Base-by-base conservation (phyloP, 2,113 vertebrate species). In the Plotosus lineatus region DNA sequence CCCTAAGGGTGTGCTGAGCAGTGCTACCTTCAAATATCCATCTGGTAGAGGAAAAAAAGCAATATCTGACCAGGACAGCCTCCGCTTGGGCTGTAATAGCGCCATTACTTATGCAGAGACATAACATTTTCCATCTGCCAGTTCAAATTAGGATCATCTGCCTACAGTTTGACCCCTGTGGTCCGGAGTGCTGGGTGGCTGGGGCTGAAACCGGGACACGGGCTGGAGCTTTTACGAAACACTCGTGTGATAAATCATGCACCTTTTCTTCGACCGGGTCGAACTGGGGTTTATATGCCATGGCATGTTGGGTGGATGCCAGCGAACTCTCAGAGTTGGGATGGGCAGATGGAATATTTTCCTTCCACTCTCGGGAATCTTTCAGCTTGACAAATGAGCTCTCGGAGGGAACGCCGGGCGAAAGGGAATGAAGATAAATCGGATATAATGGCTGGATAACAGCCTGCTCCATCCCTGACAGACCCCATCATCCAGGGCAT, bases 381-480 rank as follows among this genome's bases (percentile, higher is more conserved):
- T 91, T 91, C 90, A 88, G 88, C 88, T 92, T 90, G 91, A 94
- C 92, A 93, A 94, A 94, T 90, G 88, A 91, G 91, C 86, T 92
- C 91, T 93, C 88, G 85, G 84, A 87, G 87, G 88, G 87, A 75
- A 90, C 84, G 88, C 88, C 87, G 83, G 74, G 87, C 78, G 81
- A 92, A 92, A 73, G 83, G 83, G 87, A 92, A 93, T 91, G 89
- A 92, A 90, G 86, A 90, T 90, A 92, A 92, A 93, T 92, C 89
- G 92, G 86, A 90, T 91, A 90, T 91, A 92, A 89, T 88, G 89
- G 89, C 83, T 84, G 89, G 86, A 92, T 90, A 91, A 91, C 82
- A 88, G 90, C 88, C 89, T 89, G 88, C 90, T 90, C 89, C 50
- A 90, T 86, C 88, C 85, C 89, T 91, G 92, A 88, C 90, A 93